A percentile compares a stretch with the other conserved stretches of the same genome.
Conservation (phyloP, 2,797 vertebrate species). For the Coregonus suidteri region DNA sequence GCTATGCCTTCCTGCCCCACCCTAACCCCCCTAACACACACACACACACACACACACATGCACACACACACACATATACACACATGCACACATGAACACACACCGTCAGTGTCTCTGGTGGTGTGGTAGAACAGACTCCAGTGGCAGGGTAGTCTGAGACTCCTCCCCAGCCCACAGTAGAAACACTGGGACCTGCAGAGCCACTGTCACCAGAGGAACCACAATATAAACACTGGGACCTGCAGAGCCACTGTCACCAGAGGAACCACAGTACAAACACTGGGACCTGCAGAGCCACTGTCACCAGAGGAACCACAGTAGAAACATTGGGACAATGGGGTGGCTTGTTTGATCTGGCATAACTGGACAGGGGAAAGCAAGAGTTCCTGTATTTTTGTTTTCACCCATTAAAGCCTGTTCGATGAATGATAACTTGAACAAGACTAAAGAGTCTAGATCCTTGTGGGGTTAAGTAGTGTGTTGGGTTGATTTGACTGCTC, state of each 20-base stretch:
- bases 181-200: not conserved
- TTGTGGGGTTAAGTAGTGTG: too few species aligned
- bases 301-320: constrained; percentile 42
- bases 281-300: constrained; percentile 26
- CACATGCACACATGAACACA: not conserved
- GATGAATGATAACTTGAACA: not conserved
- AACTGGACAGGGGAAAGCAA: not conserved
- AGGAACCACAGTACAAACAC: constrained; percentile 51
- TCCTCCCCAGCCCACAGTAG: constrained; percentile 59
- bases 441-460: too few species aligned
- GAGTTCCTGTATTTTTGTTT: not conserved
- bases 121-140: constrained; percentile 36
- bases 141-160: constrained; percentile 34
- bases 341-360: not conserved
- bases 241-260: constrained; percentile 28
- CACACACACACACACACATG: constrained; percentile 11
- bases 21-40: constrained; percentile 33
- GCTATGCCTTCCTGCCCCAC: constrained; percentile 41
- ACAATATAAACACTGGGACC: constrained; percentile 46
- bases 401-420: not conserved
- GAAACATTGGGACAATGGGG: too few species aligned
- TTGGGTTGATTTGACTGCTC: not conserved
- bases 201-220: constrained; percentile 41
- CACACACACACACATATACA: too few species aligned
- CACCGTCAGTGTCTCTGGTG: constrained; percentile 16